phyloP scores from a whole-genome alignment of 2,797 vertebrate genomes.

The Enteromius treurensis region DNA sequence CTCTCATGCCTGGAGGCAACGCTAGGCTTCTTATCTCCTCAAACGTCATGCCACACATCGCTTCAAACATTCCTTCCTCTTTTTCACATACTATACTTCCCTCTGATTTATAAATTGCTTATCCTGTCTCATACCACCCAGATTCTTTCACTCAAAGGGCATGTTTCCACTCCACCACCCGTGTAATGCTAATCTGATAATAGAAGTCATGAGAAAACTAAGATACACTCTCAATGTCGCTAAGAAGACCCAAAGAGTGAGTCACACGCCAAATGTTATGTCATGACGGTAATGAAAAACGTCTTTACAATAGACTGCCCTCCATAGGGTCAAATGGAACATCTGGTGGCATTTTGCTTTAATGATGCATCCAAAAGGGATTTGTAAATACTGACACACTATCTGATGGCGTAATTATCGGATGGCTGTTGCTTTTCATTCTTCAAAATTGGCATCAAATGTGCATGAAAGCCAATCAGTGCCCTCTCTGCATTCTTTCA shows the following conservation, averaged over 20 bases:
- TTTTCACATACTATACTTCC: constrained; percentile 9
- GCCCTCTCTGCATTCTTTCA: constrained; percentile 39
- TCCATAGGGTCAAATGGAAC: constrained; percentile 17
- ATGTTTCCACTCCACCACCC: constrained; percentile 17
- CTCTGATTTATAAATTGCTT: constrained; percentile 36
- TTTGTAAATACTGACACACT: constrained; percentile 51
- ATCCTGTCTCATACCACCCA: constrained; percentile 9
- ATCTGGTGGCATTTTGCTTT: constrained; percentile 53
- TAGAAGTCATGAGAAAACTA: background rate
- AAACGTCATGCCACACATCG: constrained; percentile 8
- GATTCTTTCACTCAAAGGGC: background rate
- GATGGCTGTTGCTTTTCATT: constrained; percentile 42
- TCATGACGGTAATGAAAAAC: constrained; percentile 5
- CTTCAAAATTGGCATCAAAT: constrained; percentile 45
- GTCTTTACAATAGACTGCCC: constrained; percentile 18
- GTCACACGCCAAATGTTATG: constrained; percentile 12
- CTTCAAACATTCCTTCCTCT: constrained; percentile 15
- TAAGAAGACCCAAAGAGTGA: background rate
- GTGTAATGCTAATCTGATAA: constrained; percentile 1
- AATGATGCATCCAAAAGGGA: constrained; percentile 43
- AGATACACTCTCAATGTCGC: background rate
- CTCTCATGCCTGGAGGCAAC: constrained; percentile 4
- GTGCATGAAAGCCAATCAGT: constrained; percentile 42
- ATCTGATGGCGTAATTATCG: constrained; percentile 51
- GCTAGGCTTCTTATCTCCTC: background rate